Base-by-base conservation (phyloP, 2,113 vertebrate genomes). In the Orthonyx spaldingii region DNA sequence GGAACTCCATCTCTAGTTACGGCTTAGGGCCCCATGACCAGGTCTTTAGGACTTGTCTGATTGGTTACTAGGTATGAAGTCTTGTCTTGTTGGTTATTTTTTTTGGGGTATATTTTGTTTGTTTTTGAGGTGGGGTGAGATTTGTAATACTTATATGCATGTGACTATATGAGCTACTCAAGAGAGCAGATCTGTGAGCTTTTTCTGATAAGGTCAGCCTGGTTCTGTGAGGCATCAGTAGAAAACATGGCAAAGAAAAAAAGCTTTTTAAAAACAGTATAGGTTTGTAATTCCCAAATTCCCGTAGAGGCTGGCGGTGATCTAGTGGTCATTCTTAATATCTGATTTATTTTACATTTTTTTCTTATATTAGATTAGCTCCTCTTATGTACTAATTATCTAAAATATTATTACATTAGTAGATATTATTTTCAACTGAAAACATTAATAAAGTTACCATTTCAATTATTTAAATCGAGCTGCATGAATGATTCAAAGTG, bases 401-500 rank as follows among this genome's bases (percentile, higher is more conserved):
- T 66, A 53, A 87, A 96, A 89, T 55, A 23, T 80, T 79, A 47
- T 82, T 91, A 86, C 53, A 85, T 94, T 79, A 93, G 93, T 95
- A 92, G 85, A 90, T 96, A 76, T 61, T 96, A 94, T 95, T 97
- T 96, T 97, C 79, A 93, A 89, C 70, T 94, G 33, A 71, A 93
- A 93, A 56, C 77, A 91, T 90, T 75, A 96, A 91, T 93, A 89
- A 80, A 92, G 87, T 92, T 50, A 95, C 69, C 95, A 94, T 94
- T 96, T 97, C 90, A 96, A 87, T 96, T 95, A 82, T 89, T 95
- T 76, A 84, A 87, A 71, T 41, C 15, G 8, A 93, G 15, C 41
- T 96, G 26, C 9, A 16, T 18, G 24, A 91, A 49, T 72, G n/a
- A 82, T 71, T 87, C 49, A n/a, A 81, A 87, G 22, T 39, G 41